Base-by-base conservation (phyloP, 2,888 invertebrate genomes). In the Caenorhabditis drosophilae region DNA sequence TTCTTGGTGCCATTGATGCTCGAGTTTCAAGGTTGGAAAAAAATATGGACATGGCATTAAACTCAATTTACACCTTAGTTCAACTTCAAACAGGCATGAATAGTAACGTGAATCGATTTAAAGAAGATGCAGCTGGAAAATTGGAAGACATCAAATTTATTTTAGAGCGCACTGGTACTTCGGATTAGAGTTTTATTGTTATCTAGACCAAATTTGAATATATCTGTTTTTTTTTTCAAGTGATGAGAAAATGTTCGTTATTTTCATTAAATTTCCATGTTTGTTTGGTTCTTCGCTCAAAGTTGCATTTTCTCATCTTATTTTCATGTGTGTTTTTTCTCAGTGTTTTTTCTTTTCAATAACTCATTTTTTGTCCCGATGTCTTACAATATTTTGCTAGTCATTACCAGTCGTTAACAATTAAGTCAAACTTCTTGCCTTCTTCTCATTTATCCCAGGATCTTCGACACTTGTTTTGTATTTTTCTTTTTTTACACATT, bases 21-120 rank as follows among this genome's bases (percentile, higher is more conserved):
- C 70, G 83, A 31, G 75, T 83, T 40, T 62, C 53, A 4, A 67
- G 78, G 11, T 56, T 83, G 31, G 83, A 83, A 67, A 80, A 79
- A 55, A 82, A 83, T 54, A 49, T 83, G 49, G 83, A 83, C 27
- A 79, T 76, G 62, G 80, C 80, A n/a, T 55, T 83, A 27, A 80
- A 78, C 66, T 75, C 70, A 4, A 74, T 77, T 42, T 76, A 76
- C 55, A 75, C 77, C 11, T 64, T 80, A 26, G 82, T 83, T 1
- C 83, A 82, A 57, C 72, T 83, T 12, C 83, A 83, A 52, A 79
- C 80, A 2, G 79, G 79, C 36, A 79, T 81, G 71, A 83, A 76
- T 25, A 63, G 71, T 27, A 70, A 77, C 23, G 73, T 82, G 20
- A 72, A 67, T 44, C 68, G 77, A 34, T 70, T 72, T 18, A 42